These are phyloP conservation scores for Drosophila truncata DNA, from an alignment of 1,140 invertebrate genomes.

Conservation along the genomic window DNA sequence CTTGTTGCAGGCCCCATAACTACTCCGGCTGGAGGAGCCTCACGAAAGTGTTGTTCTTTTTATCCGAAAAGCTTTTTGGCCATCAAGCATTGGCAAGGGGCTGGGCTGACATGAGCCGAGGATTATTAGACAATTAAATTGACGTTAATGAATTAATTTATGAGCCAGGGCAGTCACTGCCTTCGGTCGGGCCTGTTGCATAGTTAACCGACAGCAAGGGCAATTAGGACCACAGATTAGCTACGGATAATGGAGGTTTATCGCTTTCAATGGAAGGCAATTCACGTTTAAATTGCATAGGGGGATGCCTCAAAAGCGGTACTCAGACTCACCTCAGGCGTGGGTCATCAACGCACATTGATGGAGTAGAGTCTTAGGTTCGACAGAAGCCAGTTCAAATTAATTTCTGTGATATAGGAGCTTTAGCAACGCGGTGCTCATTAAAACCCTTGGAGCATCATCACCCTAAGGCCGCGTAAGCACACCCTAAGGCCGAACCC, in stretches of 20 bases:
- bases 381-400: conserved; percentile 2
- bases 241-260: conserved; percentile 37
- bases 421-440: conserved; percentile 30
- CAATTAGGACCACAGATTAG: conserved; percentile 58
- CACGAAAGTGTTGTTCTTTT: conserved; percentile 35
- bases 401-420: conserved; percentile 30
- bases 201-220: conserved; percentile 7
- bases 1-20: conserved; percentile 22
- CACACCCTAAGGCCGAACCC: background rate
- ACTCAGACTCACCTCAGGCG: background rate
- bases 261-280: conserved; percentile 17
- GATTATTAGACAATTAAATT: conserved; percentile 78
- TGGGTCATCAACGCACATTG: background rate
- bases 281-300: conserved; percentile 10
- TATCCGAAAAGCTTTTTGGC: conserved; percentile 33
- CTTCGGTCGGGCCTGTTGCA: conserved; percentile 55
- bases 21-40: conserved; percentile 10
- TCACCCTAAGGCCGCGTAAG: background rate
- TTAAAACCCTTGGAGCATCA: conserved; percentile 51
- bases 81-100: conserved; percentile 16
- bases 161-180: conserved; percentile 55
- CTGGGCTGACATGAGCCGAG: conserved; percentile 38
- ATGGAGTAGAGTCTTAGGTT: background rate
- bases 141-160: conserved; percentile 82
- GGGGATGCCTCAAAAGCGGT: background rate